phyloP scores from a whole-genome alignment of 2,113 vertebrate genomes.

The Hipposideros armiger region DNA sequence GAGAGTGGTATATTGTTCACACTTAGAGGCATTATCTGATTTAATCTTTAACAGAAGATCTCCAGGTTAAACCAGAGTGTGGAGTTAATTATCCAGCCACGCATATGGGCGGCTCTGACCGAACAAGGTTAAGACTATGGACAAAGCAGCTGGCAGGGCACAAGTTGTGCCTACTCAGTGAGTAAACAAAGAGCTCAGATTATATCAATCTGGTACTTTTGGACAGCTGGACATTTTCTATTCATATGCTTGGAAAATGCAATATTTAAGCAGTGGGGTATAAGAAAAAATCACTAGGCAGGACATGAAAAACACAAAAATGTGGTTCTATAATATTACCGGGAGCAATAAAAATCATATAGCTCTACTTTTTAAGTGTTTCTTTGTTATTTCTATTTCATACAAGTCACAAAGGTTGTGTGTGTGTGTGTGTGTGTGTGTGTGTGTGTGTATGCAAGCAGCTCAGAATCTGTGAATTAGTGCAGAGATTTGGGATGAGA shows the following conservation, averaged over 20 bases:
- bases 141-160: conserved; percentile 62
- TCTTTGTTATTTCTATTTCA: conserved; percentile 51
- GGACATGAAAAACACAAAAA: conserved; percentile 21
- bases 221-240: conserved; percentile 24
- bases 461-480: not conserved
- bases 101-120: conserved; percentile 61
- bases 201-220: conserved; percentile 33
- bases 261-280: not conserved
- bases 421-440: not conserved
- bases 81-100: conserved; percentile 44
- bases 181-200: conserved; percentile 52
- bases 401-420: not conserved
- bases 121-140: conserved; percentile 50
- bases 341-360: not conserved
- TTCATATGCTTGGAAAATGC: conserved; percentile 50
- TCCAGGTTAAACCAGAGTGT: not conserved
- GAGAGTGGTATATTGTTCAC: not conserved
- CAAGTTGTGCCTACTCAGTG: conserved; percentile 36
- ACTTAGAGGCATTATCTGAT: not conserved
- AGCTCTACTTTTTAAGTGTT: not conserved
- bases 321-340: not conserved
- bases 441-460: not conserved
- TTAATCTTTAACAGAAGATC: conserved; percentile 54
- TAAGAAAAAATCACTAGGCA: not conserved
- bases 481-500: not conserved